A percentile compares a stretch with the other conserved stretches of the same genome.
Evolutionary conservation across 2,113 vertebrate genomes (phyloP).

Genomic region (Rutilus rutilus): DNA sequence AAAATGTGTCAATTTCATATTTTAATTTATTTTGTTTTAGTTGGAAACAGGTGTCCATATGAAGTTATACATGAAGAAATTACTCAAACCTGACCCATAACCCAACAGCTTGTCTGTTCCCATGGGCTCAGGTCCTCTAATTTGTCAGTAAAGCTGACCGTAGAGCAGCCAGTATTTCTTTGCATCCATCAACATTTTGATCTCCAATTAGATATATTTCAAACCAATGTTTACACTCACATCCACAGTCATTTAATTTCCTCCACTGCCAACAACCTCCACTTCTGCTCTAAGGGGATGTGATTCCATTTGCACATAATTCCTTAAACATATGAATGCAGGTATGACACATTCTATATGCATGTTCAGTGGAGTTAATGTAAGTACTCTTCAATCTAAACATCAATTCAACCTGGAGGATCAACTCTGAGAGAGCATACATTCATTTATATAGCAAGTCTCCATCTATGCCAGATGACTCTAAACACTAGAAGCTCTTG

Average conservation of each 20-base stretch:
- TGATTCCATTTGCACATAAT: neutral
- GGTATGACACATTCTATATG: slow-evolving; percentile 12
- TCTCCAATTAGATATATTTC: neutral
- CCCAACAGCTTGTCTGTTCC: neutral
- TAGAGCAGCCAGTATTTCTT: neutral
- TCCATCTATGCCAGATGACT: neutral
- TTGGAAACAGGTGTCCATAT: neutral
- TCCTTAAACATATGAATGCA: neutral
- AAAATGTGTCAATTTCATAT: too few species aligned
- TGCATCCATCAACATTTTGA: slow-evolving; percentile 16
- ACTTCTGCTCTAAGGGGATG: neutral
- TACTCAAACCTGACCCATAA: neutral
- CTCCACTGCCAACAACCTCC: neutral
- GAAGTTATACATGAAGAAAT: neutral
- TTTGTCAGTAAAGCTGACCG: neutral
- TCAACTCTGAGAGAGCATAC: neutral
- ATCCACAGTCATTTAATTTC: neutral
- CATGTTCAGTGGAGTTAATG: neutral
- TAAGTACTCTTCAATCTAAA: neutral
- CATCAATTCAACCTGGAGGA: neutral
- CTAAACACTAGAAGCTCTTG: slow-evolving; percentile 1
- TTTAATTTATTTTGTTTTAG: neutral
- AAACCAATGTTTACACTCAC: neutral
- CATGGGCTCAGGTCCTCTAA: neutral
- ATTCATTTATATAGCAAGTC: neutral